These are phyloP conservation scores for Drosophila yakuba DNA, from an alignment of 1,140 invertebrate species.

Conservation along the genomic window DNA sequence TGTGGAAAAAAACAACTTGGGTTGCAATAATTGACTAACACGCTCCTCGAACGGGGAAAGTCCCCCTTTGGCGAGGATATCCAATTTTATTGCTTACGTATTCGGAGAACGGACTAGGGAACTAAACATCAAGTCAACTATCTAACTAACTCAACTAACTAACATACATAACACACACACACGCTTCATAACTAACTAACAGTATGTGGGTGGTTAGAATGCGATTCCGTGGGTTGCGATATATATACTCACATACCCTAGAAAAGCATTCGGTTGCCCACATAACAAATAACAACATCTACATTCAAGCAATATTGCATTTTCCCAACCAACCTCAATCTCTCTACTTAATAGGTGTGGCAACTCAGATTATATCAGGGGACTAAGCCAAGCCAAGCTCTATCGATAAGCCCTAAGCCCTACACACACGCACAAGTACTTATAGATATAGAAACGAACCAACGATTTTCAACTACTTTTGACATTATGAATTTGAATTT, in stretches of 20 bases:
- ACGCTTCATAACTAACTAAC: constrained; percentile 41
- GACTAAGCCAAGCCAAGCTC: constrained; percentile 35
- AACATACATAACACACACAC: constrained; percentile 39
- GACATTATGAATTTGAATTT: constrained; percentile 36
- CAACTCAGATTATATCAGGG: constrained; percentile 30
- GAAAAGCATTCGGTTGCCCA: background rate
- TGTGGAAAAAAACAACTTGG: constrained; percentile 35
- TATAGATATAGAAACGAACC: constrained; percentile 50
- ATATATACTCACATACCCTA: background rate
- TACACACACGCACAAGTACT: constrained; percentile 44
- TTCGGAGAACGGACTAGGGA: constrained; percentile 42
- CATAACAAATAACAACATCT: constrained; percentile 43
- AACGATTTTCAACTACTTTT: constrained; percentile 56
- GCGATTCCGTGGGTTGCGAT: background rate
- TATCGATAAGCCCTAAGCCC: constrained; percentile 39
- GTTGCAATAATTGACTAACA: constrained; percentile 46
- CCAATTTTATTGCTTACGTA: constrained; percentile 61
- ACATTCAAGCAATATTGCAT: constrained; percentile 21
- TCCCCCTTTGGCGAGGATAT: constrained; percentile 1
- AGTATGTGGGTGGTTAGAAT: constrained; percentile 8
- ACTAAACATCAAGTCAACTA: constrained; percentile 37
- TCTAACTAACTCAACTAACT: constrained; percentile 51
- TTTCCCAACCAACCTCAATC: constrained; percentile 2
- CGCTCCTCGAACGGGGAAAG: background rate
- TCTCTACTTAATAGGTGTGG: background rate